Evolutionary conservation across 64 coral and sea anemone species (phyloP).

Genomic region (Montipora sp.): DNA sequence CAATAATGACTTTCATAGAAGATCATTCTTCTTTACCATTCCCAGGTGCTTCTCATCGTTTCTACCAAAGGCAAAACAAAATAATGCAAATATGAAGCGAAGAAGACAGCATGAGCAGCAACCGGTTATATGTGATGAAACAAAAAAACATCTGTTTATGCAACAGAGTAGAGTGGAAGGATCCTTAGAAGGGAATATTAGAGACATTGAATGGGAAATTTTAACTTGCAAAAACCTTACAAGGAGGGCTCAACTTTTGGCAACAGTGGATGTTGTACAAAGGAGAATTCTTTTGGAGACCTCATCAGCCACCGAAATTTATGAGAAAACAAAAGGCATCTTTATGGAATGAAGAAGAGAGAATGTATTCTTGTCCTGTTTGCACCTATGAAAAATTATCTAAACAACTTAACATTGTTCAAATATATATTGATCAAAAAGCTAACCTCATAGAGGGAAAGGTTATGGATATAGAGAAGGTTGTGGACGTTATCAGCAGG

Average conservation of each 20-base stretch:
- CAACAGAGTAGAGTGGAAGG: background rate
- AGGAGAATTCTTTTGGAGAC: constrained; percentile 2
- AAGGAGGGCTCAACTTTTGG: background rate
- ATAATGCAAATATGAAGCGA: no score
- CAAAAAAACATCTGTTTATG: no score
- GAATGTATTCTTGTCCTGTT: background rate
- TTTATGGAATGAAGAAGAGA: background rate
- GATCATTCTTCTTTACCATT: background rate
- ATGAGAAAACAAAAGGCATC: background rate
- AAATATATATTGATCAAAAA: constrained; percentile 6
- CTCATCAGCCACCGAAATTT: background rate
- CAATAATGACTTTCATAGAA: background rate
- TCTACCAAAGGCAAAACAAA: no score
- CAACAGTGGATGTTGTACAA: background rate
- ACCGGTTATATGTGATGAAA: no score
- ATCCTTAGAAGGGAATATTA: background rate
- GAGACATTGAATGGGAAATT: background rate
- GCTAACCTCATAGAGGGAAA: background rate
- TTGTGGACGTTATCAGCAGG: background rate
- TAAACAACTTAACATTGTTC: background rate
- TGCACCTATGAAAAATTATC: background rate
- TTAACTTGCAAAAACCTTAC: background rate
- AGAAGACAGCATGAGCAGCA: no score
- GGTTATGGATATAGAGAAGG: background rate
- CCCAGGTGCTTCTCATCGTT: no score